Base-by-base conservation (phyloP, 2,888 invertebrate species). In the Chironomus riparius region DNA sequence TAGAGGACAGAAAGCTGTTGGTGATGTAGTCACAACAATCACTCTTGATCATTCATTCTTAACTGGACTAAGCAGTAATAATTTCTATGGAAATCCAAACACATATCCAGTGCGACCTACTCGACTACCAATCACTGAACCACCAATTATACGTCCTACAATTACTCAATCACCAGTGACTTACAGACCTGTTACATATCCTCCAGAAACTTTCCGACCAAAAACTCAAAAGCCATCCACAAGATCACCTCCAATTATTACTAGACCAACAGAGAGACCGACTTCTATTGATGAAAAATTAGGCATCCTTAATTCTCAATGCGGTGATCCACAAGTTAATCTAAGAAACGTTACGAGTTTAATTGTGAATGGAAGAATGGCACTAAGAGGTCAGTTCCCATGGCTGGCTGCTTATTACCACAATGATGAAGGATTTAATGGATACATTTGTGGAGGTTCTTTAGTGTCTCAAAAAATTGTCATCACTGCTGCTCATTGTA, bases 401-500 rank as follows among this genome's bases (percentile, higher is more conserved):
- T 76, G 76, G 76, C 38, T 69, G 2, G 69, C 69, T 10, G 69
- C 69, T 18, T 69, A 69, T 5, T 69, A 76, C 18, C 69, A 76
- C 13, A 68, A 69, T n/a, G 69, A 69, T 18, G 12, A 6, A n/a
- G 56, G 75, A 22, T 15, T 48, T 5, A 56, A 2, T 48, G 69
- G 61, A 1, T 76, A 56, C n/a, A 56, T 69, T 38, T 76, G 76
- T 22, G 76, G 76, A 28, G 76, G 69, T 22, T 12, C 38, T 2
- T 13, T 76, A 4, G 24, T 76, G 3, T 47, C 47, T 1, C 0
- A 3, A 18, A 68, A 47, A 56, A 56, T 76, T 6, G 56, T 76
- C 24, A 76, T 68, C 0, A 68, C 76, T 28, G 76, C 74, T 47
- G 74, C 74, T 10, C 76, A 76, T 24, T 68, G 76, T n/a, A 24